Evolutionary conservation across 2,797 vertebrate species (phyloP), one percentile per base, ranked within the genome.

Genomic region (Muscicapa comitata): DNA sequence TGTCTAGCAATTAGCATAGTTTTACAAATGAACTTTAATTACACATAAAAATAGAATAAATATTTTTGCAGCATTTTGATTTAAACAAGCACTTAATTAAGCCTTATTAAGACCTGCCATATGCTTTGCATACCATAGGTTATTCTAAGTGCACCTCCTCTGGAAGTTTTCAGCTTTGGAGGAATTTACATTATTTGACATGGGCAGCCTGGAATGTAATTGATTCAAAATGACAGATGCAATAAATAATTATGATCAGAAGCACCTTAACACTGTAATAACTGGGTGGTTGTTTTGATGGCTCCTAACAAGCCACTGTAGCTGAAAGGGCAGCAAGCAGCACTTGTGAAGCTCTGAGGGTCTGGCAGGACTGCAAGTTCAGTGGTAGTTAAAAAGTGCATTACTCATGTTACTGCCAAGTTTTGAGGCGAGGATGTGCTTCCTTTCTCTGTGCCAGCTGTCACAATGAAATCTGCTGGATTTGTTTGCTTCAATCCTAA

Each of bases 81-180:
- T 97, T 91, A 95, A 93, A 76, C 42, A 94, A 94, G 74, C 74
- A 45, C 89, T 96, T 97, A 87, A 97, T 96, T 95, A 94, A 70
- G 59, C 50, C 81, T 74, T 95, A 58, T 91, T 95, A 95, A 93
- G 75, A 55, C 50, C 58, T 68, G 58, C 78, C 94, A 88, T 96
- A 94, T 95, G 88, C 51, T 95, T 92, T 94, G 88, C 65, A 67
- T 94, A 63, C 4, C 33, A 67, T 73, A 37, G 73, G 77, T 57
- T 93, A 43, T 93, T 73, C 28, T 16, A 68, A 85, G 51, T 45
- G 11, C 33, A 67, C 14, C 77, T 91, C 45, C 72, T 82, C 68
- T 86, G 62, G 63, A 94, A 58, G 26, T 77, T 91, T 93, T 68
- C 55, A 82, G 21, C 47, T 47, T 26, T 75, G 70, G 45, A 94